Evolutionary conservation across 2,113 vertebrate genomes (phyloP), one percentile per base, ranked within the genome.

Genomic region (Platichthys stellatus): DNA sequence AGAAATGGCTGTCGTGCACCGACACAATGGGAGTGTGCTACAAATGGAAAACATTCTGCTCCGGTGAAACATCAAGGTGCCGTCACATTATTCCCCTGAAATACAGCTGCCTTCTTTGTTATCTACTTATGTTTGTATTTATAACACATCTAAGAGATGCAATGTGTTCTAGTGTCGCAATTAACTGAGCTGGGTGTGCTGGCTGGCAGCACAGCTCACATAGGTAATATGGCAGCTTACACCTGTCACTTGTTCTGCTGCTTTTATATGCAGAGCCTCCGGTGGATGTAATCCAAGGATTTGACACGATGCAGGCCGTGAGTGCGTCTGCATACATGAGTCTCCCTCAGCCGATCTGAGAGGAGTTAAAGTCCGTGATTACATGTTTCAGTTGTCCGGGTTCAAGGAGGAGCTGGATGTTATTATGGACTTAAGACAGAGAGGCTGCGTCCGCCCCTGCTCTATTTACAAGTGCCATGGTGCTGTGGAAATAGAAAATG

Each of bases 241-340:
- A 91, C 88, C 87, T 89, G 86, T 85, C 92, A 82, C 88, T 85
- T 84, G 82, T 86, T 79, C 84, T 59, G 79, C 80, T 53, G 87
- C 82, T 84, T 90, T 87, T 84, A 75, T 83, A 80, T 63, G 71
- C 86, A 69, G 80, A 76, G 83, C 77, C 72, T 86, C 89, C 57
- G 62, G 76, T 88, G 92, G 82, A 90, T 93, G 90, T 93, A 94
- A 94, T 94, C 90, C 89, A 76, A 64, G 85, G 86, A 85, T 92
- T 90, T 87, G 69, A 86, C 75, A 71, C 4, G 21, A 88, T 83
- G 84, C 82, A 69, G 76, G 80, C 43, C 3, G 59, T 0, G 63
- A 78, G 59, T 67, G 78, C 51, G 18, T 6, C 51, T 53, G 77
- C 75, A 74, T 66, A 74, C 59, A 40, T 64, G 23, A 60, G 23